Base-by-base conservation (phyloP, 2,888 invertebrate species). In the Aricia artaxerxes region DNA sequence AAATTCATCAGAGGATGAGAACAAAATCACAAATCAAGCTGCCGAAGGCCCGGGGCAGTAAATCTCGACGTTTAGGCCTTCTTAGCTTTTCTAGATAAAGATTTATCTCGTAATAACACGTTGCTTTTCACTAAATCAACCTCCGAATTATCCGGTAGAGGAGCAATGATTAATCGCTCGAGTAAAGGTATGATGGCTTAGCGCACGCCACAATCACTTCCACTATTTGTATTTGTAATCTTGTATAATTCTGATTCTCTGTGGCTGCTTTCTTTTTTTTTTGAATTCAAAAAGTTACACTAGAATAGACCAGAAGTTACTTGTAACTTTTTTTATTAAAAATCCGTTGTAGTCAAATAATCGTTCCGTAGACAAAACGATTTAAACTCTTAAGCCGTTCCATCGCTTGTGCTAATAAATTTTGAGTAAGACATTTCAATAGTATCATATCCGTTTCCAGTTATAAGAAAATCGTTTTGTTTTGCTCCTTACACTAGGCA, bases 81-180 rank as follows among this genome's bases (percentile, higher is more conserved):
- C 93, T 94, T 93, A 94, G 93, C 93, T 93, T 94, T 94, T 93
- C 94, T 94, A 94, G 94, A 94, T 94, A 94, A 91, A 94, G 94
- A 94, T 94, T 94, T 94, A 94, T 94, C 93, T 93, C 89, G 87
- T 94, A 94, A 94, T 94, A 94, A 93, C 93, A 94, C 86, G 93
- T 93, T 94, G 92, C 89, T 92, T 94, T 94, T 93, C 93, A 93
- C 91, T 94, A 93, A 93, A 94, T 94, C 94, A 93, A 92, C 90
- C 89, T 89, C 94, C 94, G 94, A 94, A 94, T 94, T 94, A 94
- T 94, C 94, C 94, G 89, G 94, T 94, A 94, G 94, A 94, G 88
- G 85, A 88, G 87, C 88, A 88, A 93, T 94, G 94, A 94, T 94
- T 93, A 94, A 94, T 94, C 89, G 91, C 92, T 88, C 91, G 88